These are phyloP conservation scores for Etheostoma perlongum DNA, from an alignment of 2,797 vertebrate species.

Conservation along the genomic window DNA sequence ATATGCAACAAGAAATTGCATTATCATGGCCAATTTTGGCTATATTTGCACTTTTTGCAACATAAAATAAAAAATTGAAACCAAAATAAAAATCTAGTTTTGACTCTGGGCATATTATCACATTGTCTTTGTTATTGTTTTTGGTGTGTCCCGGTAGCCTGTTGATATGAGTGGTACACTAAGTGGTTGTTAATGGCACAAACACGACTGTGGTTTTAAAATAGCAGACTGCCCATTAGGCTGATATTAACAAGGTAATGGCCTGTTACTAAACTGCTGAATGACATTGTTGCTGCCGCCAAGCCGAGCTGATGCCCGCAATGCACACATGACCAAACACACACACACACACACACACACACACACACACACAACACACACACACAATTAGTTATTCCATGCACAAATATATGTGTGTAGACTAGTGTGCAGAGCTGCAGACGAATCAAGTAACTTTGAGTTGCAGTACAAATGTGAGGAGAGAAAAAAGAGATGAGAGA, in stretches of 20 bases:
- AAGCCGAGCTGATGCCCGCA: conserved; percentile 51
- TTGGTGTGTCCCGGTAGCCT: conserved; percentile 68
- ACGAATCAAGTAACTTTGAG: conserved; percentile 39
- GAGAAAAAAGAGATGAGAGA: conserved; percentile 30
- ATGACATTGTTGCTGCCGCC: conserved; percentile 78
- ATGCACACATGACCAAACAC: conserved; percentile 47
- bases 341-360: conserved; percentile 28
- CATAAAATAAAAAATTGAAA: not conserved
- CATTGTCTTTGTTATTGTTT: conserved; percentile 64
- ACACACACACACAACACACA: conserved; percentile 17
- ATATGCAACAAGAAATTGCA: not conserved
- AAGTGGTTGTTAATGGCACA: conserved; percentile 86
- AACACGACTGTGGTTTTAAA: conserved; percentile 86
- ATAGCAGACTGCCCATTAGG: conserved; percentile 87
- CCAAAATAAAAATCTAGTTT: not conserved
- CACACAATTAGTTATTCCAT: not conserved
- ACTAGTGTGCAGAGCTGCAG: conserved; percentile 3
- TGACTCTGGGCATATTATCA: too few species aligned
- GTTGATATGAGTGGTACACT: conserved; percentile 75
- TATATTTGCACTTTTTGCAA: not conserved
- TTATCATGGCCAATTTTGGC: not conserved
- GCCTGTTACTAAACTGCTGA: conserved; percentile 88
- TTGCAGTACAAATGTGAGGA: conserved; percentile 24
- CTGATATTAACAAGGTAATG: conserved; percentile 90
- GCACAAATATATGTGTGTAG: conserved; percentile 2